A percentile compares a stretch with the other conserved stretches of the same genome.
These are phyloP conservation scores for Ranitomeya variabilis DNA, from an alignment of 2,113 vertebrate genomes.

Conservation along the genomic window DNA sequence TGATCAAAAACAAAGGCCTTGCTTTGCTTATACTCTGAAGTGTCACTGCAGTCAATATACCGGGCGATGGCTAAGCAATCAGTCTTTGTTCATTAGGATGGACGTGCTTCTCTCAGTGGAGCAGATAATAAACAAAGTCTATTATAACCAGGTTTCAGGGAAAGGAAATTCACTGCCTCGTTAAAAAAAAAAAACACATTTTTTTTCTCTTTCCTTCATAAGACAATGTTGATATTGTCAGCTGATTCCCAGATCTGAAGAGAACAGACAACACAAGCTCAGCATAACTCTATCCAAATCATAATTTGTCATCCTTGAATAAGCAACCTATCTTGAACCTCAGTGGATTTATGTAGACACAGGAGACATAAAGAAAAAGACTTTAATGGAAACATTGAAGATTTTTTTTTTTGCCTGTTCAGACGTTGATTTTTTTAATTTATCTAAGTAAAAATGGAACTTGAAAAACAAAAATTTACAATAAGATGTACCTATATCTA, in stretches of 20 bases:
- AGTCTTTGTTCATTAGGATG: constrained; percentile 53
- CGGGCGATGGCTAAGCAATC: constrained; percentile 1
- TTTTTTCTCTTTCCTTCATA: constrained; percentile 52
- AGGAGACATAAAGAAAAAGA: constrained; percentile 58
- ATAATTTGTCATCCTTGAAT: constrained; percentile 68
- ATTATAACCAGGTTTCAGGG: constrained; percentile 32
- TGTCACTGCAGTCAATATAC: not conserved
- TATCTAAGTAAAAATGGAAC: constrained; percentile 13
- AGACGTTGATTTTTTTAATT: constrained; percentile 52
- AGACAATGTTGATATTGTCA: constrained; percentile 57
- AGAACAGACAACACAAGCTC: constrained; percentile 65
- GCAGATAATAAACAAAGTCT: constrained; percentile 30
- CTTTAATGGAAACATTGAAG: constrained; percentile 44
- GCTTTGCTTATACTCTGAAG: not conserved
- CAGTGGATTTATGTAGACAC: constrained; percentile 64
- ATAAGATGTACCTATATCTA: no score
- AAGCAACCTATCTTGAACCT: constrained; percentile 63
- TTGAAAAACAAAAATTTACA: not conserved
- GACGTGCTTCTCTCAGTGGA: constrained; percentile 21
- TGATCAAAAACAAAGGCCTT: no score
- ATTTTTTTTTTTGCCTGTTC: constrained; percentile 59
- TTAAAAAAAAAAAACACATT: constrained; percentile 60
- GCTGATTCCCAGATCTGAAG: constrained; percentile 66
- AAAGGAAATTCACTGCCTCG: constrained; percentile 37
- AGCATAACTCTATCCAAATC: constrained; percentile 67